Evolutionary conservation across 2,888 invertebrate genomes (phyloP).

Genomic region (Flabesymbios commensalis): DNA sequence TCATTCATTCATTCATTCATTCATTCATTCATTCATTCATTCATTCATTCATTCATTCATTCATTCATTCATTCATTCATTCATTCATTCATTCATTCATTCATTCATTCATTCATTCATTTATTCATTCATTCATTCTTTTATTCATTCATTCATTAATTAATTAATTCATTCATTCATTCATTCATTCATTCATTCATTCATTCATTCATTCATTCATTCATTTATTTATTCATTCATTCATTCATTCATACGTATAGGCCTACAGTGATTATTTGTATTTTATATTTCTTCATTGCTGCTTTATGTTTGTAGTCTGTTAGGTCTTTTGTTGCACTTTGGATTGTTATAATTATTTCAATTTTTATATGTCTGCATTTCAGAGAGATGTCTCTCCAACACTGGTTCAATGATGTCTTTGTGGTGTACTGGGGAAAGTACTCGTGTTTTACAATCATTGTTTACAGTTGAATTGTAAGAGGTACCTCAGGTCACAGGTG

Average conservation of each 20-base stretch:
- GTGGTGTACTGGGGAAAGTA: no score
- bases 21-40: no score
- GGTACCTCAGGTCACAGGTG: no score
- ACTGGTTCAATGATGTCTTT: no score
- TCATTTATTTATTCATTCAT: neutral
- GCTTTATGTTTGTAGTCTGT: neutral
- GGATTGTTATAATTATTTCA: neutral
- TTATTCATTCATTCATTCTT: no score
- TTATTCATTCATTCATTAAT: no score
- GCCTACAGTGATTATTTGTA: neutral
- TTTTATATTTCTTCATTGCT: neutral
- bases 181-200: neutral
- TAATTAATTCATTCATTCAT: neutral
- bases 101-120: no score
- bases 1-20: no score
- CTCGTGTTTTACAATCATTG: no score
- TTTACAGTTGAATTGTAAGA: no score
- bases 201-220: neutral
- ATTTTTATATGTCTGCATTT: neutral
- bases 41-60: no score
- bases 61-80: constrained; percentile 1
- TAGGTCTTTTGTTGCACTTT: neutral
- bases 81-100: constrained; percentile 2
- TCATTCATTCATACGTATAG: neutral
- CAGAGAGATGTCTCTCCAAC: no score